Conservation (phyloP, 1,140 invertebrate genomes). For the Saccostrea cuccullata region DNA sequence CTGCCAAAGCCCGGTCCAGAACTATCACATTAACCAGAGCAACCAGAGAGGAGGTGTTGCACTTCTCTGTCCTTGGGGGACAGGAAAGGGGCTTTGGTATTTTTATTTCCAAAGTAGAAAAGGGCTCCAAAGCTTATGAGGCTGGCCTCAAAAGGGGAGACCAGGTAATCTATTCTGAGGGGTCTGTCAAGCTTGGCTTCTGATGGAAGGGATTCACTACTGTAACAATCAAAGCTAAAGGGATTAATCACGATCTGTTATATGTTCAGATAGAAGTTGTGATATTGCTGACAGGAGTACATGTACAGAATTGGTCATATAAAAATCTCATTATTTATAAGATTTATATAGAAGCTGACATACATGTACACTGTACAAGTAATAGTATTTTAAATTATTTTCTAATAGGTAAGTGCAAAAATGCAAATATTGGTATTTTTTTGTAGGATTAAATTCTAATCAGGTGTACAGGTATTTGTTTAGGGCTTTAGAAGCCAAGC, state of each 20-base stretch:
- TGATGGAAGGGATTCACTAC: neutral
- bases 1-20: conserved; percentile 94
- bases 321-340: no score
- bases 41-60: conserved; percentile 90
- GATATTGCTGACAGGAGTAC: no score
- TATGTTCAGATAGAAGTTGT: no score
- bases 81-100: conserved; percentile 94
- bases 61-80: conserved; percentile 93
- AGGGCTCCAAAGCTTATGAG: conserved; percentile 94
- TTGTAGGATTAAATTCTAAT: no score
- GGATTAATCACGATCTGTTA: no score
- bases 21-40: conserved; percentile 94
- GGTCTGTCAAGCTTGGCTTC: neutral
- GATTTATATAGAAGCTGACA: neutral
- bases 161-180: conserved; percentile 82
- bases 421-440: no score
- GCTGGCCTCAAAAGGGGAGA: conserved; percentile 98
- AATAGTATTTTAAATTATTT: neutral
- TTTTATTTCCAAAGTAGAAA: conserved; percentile 96
- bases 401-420: neutral
- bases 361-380: neutral
- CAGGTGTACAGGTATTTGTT: no score
- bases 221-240: no score
- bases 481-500: neutral
- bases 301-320: no score